Conservation (phyloP, 2,113 vertebrate species). For the Cnemophilus loriae region DNA sequence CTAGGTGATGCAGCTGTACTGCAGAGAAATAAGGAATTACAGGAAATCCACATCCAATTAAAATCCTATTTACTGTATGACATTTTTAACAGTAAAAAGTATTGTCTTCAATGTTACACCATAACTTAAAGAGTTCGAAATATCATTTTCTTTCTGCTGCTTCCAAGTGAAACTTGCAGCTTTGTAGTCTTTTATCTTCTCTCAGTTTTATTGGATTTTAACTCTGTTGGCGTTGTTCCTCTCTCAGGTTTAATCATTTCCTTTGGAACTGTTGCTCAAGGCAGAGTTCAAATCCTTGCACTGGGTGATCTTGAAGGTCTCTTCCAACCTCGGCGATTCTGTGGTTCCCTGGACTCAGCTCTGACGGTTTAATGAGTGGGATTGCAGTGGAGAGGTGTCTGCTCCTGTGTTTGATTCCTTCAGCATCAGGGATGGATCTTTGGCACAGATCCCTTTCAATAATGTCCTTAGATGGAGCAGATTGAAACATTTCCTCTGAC, state of each 20-base stretch:
- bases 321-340: not conserved
- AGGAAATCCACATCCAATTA: not conserved
- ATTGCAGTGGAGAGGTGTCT: not conserved
- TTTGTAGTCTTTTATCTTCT: not conserved
- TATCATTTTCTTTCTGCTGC: not conserved
- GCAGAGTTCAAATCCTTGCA: not conserved
- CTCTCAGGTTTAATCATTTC: not conserved
- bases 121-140: not conserved
- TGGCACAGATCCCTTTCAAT: not conserved
- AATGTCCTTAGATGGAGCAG: not conserved
- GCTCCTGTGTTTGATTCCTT: not conserved
- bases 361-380: not conserved
- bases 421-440: not conserved
- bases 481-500: not conserved
- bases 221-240: not conserved
- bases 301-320: not conserved
- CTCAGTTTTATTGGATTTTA: not conserved
- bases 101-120: not conserved
- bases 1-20: conserved; percentile 57
- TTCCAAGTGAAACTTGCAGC: not conserved
- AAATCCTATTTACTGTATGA: not conserved
- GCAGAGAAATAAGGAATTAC: not conserved
- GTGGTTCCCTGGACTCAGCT: not conserved
- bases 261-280: not conserved
- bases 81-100: not conserved